Evolutionary conservation across 2,888 invertebrate genomes (phyloP).

Genomic region (Trissolcus brochymenae): DNA sequence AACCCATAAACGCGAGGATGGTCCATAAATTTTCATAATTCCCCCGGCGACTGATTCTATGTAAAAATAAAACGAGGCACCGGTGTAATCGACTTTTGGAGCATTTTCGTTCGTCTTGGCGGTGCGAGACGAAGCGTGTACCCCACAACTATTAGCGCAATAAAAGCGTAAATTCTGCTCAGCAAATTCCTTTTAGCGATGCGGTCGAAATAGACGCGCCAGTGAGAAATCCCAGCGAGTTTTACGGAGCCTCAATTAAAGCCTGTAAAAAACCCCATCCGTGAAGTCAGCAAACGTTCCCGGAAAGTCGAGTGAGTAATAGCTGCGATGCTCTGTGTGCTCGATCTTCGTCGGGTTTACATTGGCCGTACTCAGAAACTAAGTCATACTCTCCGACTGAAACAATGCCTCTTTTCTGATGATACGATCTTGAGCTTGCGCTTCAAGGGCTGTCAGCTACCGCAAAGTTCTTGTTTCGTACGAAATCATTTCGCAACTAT

Average conservation of each 20-base stretch:
- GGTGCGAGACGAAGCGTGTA: slow-evolving; percentile 40
- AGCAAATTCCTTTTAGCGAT: slow-evolving; percentile 59
- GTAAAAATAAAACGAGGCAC: slow-evolving; percentile 11
- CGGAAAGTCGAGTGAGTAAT: slow-evolving; percentile 58
- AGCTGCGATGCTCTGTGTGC: slow-evolving; percentile 45
- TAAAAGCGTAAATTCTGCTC: slow-evolving; percentile 69
- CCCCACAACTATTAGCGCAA: slow-evolving; percentile 60
- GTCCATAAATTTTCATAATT: slow-evolving; percentile 45
- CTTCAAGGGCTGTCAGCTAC: slow-evolving; percentile 52
- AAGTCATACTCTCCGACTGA: slow-evolving; percentile 37
- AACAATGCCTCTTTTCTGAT: slow-evolving; percentile 40
- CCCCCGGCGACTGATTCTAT: slow-evolving; percentile 37
- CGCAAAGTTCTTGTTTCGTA: slow-evolving; percentile 36
- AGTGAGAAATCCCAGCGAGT: slow-evolving; percentile 63
- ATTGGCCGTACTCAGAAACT: slow-evolving; percentile 43
- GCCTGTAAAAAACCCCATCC: slow-evolving; percentile 61
- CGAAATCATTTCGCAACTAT: slow-evolving; percentile 46
- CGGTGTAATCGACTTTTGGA: slow-evolving; percentile 38
- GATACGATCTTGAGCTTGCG: slow-evolving; percentile 48
- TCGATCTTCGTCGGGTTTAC: slow-evolving; percentile 57
- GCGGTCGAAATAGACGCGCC: slow-evolving; percentile 60
- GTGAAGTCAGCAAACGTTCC: slow-evolving; percentile 63
- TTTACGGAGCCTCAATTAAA: slow-evolving; percentile 70
- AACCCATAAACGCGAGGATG: slow-evolving; percentile 1
- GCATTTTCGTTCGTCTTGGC: slow-evolving; percentile 35